Percentiles rank a stretch among this genome's conserved stretches.
These are phyloP conservation scores for Leuciscus idus DNA, from an alignment of 2,113 vertebrate species.

Conservation along the genomic window DNA sequence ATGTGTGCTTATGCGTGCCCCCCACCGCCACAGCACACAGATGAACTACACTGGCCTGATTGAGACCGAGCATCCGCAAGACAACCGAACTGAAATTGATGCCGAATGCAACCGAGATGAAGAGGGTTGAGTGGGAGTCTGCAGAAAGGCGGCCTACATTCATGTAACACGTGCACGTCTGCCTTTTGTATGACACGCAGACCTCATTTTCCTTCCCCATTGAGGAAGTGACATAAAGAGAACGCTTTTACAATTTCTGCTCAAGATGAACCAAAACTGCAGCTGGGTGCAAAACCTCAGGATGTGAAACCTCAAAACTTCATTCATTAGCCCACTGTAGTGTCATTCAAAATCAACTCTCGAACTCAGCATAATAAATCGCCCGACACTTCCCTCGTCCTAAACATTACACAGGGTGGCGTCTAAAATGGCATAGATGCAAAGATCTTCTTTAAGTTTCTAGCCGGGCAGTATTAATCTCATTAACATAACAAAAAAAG, in stretches of 20 bases:
- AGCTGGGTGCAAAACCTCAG: neutral
- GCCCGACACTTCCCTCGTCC: neutral
- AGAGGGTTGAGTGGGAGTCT: conserved; percentile 30
- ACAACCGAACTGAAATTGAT: neutral
- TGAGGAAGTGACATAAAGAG: conserved; percentile 60
- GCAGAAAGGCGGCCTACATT: conserved; percentile 52
- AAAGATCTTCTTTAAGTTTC: too few species aligned
- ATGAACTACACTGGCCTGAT: conserved; percentile 24
- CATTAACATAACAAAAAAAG: too few species aligned
- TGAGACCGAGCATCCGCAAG: neutral
- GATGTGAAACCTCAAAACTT: conserved; percentile 40
- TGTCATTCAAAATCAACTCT: conserved; percentile 13
- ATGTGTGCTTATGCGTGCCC: conserved; percentile 8
- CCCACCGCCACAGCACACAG: neutral
- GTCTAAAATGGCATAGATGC: neutral
- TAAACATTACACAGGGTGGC: neutral
- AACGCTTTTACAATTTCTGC: conserved; percentile 30
- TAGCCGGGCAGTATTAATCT: too few species aligned
- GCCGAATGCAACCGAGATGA: neutral
- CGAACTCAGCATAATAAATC: neutral
- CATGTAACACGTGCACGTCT: conserved; percentile 22
- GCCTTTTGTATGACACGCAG: conserved; percentile 35
- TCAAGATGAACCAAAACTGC: conserved; percentile 62
- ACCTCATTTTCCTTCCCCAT: conserved; percentile 26
- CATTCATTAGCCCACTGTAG: conserved; percentile 34